These are phyloP conservation scores for Pollenia griseotomentosa DNA, from an alignment of 2,888 invertebrate genomes.

Conservation along the genomic window DNA sequence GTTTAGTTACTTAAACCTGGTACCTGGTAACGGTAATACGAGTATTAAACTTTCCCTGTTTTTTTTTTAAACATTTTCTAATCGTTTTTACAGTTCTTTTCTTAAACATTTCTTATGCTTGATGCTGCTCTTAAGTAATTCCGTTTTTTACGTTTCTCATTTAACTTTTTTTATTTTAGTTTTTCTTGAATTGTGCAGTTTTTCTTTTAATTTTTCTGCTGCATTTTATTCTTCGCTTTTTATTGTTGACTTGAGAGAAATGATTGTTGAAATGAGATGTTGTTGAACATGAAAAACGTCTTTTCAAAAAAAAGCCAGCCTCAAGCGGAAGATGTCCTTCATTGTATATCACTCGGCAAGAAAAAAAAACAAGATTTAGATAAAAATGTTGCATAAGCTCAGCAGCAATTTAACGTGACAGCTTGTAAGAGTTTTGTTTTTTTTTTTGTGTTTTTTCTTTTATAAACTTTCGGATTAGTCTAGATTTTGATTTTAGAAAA, in stretches of 20 bases:
- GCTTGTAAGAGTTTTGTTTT: not conserved
- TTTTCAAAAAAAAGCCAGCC: conserved; percentile 30
- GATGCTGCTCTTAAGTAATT: conserved; percentile 15
- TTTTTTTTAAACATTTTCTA: not conserved
- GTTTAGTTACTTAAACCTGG: conserved; percentile 46
- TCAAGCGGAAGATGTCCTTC: conserved; percentile 57
- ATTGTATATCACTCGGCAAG: conserved; percentile 23
- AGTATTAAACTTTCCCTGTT: conserved; percentile 13
- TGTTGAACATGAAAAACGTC: conserved; percentile 64
- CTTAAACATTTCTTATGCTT: conserved; percentile 15
- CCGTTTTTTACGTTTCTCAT: not conserved
- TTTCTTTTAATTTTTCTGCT: conserved; percentile 24
- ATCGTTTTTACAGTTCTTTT: not conserved
- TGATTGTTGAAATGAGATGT: conserved; percentile 36
- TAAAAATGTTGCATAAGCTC: conserved; percentile 34
- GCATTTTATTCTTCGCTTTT: conserved; percentile 41
- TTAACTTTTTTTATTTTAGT: not conserved
- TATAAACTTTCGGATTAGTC: not conserved
- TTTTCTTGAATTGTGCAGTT: not conserved
- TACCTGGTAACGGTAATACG: conserved; percentile 41
- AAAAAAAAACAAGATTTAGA: conserved; percentile 49
- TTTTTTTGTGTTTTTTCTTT: not conserved
- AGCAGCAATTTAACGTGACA: conserved; percentile 32
- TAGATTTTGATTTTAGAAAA: not conserved
- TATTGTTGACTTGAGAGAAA: conserved; percentile 45